Base-by-base conservation (phyloP, 2,888 invertebrate species). In the Diadegma fenestrale region DNA sequence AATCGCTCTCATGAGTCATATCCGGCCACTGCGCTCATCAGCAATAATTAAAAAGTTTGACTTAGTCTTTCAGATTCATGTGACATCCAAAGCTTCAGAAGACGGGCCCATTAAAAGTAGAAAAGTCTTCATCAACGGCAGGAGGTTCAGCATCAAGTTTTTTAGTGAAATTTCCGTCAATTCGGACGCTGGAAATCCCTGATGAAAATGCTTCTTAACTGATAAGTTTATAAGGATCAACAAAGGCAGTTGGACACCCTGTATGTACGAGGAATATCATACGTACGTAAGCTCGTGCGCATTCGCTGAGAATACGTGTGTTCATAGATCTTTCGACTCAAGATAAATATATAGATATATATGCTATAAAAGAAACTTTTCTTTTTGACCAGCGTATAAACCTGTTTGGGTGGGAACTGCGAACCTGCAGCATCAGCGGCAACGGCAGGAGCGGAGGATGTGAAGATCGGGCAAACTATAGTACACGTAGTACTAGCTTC, bases 381-480 rank as follows among this genome's bases (percentile, higher is more conserved):
- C 79, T 81, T 82, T 85, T 85, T 76, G 66, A 82, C 77, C 85
- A 77, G 80, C 80, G 85, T 51, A 73, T 54, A 85, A 85, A 85
- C 85, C 85, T 85, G 85, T 85, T 85, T 85, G 85, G 85, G 85
- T 85, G 85, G 85, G 85, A 84, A 84, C 83, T 75, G 78, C 71
- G 80, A 85, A 85, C 85, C 85, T 85, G 84, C 83, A 79, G 80
- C 80, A 77, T 68, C 66, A 77, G 48, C 76, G 75, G 64, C 82
- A 79, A 54, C 76, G 61, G 66, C 84, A 64, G 79, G 58, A 80
- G 77, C 77, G 68, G 61, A 80, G 77, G 80, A 72, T 73, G 61
- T 72, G 48, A 48, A 78, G 77, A 76, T 71, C 81, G 43, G 69
- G 48, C 69, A 63, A 71, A 77, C 58, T 76, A 51, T 69, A 77